A percentile compares a stretch with the other conserved stretches of the same genome.
These are phyloP conservation scores for Hyphantria cunea DNA, from an alignment of 1,140 invertebrate species.

Conservation along the genomic window DNA sequence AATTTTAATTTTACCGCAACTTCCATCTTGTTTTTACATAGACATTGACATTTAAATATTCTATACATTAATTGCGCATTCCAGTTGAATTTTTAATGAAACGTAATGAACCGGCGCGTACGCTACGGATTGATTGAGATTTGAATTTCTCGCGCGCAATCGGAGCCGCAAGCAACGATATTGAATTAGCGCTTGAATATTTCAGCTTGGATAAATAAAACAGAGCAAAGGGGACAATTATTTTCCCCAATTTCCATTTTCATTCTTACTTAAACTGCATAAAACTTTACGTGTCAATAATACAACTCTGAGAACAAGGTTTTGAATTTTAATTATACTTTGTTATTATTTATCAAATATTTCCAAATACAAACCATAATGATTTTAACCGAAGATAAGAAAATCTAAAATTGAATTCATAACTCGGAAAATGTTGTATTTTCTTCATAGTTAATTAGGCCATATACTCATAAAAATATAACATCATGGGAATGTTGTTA, in stretches of 20 bases:
- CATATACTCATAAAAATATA: slow-evolving; percentile 7
- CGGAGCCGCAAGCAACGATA: slow-evolving; percentile 52
- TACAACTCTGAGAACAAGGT: slow-evolving; percentile 10
- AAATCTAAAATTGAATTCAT: neutral
- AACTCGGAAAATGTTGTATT: neutral
- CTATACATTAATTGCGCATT: slow-evolving; percentile 67
- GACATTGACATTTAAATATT: slow-evolving; percentile 67
- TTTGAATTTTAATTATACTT: slow-evolving; percentile 17
- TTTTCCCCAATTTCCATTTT: slow-evolving; percentile 39
- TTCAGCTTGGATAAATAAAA: slow-evolving; percentile 63
- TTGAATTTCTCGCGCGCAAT: slow-evolving; percentile 70
- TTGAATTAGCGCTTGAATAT: slow-evolving; percentile 68
- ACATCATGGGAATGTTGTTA: slow-evolving; percentile 7
- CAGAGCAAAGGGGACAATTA: slow-evolving; percentile 47
- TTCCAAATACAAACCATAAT: neutral
- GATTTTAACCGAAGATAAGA: neutral
- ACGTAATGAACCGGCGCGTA: slow-evolving; percentile 53
- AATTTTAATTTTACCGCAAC: slow-evolving; percentile 72
- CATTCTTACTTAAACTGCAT: slow-evolving; percentile 28
- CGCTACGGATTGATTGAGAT: slow-evolving; percentile 66
- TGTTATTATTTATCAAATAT: slow-evolving; percentile 13
- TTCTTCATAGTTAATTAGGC: slow-evolving; percentile 7
- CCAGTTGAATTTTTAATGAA: slow-evolving; percentile 73
- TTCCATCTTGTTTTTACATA: slow-evolving; percentile 62
- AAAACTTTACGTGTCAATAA: slow-evolving; percentile 43